Conservation (phyloP, 2,797 vertebrate species). For the Bradypodion ventrale region DNA sequence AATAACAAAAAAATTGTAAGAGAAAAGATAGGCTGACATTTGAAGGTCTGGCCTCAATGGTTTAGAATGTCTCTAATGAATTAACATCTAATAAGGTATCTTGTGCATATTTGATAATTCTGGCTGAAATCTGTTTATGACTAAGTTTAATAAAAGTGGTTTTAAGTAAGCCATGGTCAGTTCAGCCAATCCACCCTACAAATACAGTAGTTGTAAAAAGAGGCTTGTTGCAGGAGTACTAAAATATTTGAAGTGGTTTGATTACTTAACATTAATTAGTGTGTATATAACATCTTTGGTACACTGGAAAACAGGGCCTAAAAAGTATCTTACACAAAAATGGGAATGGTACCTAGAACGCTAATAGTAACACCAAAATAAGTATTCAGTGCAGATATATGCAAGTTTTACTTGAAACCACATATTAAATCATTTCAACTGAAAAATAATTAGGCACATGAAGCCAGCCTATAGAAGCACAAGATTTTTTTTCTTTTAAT, state of each 20-base stretch:
- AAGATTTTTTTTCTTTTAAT: background rate
- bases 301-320: background rate
- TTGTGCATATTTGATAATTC: background rate
- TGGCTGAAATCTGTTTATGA: background rate
- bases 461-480: background rate
- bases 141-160: too few species aligned
- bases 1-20: background rate
- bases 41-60: background rate
- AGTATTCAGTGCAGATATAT: background rate
- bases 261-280: background rate
- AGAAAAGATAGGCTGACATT: background rate
- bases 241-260: background rate
- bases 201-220: background rate
- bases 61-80: too few species aligned
- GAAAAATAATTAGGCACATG: background rate
- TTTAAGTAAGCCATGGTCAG: background rate
- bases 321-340: background rate
- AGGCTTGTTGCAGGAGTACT: background rate
- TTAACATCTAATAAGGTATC: background rate
- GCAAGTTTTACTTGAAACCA: conserved; percentile 26
- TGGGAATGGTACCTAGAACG: background rate
- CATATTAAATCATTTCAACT: background rate
- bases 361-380: background rate
- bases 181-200: too few species aligned
- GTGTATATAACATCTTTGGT: background rate